Conservation (phyloP, 2,113 vertebrate species). For the Rhinoptilus africanus region DNA sequence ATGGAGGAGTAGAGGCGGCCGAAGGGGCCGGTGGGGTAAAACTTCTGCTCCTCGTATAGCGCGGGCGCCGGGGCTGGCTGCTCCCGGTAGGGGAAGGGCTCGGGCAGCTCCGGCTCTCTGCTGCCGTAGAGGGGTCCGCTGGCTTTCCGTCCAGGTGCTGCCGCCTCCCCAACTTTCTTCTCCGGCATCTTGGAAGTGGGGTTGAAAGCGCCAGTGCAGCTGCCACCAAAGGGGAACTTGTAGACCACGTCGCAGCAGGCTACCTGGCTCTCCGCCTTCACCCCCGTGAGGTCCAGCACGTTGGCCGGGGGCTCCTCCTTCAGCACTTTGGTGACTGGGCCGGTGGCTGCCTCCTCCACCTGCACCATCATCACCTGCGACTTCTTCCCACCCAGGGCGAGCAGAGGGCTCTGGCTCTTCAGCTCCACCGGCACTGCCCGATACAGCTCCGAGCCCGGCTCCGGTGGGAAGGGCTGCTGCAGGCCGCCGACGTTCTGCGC, state of each 20-base stretch:
- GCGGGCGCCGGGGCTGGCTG: constrained; percentile 64
- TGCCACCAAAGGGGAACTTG: constrained; percentile 91
- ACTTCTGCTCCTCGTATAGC: constrained; percentile 78
- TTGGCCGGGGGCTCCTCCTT: constrained; percentile 82
- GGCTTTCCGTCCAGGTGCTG: constrained; percentile 58
- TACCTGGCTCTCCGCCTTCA: constrained; percentile 90
- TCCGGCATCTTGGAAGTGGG: constrained; percentile 82
- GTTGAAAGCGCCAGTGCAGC: constrained; percentile 86
- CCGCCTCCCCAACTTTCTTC: constrained; percentile 66
- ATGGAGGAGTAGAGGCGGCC: constrained; percentile 91
- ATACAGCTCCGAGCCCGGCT: constrained; percentile 81
- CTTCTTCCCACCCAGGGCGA: constrained; percentile 82
- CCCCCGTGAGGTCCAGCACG: constrained; percentile 89
- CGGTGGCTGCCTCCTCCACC: constrained; percentile 81
- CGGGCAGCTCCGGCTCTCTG: constrained; percentile 77
- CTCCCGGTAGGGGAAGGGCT: constrained; percentile 79
- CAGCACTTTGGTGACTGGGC: constrained; percentile 87
- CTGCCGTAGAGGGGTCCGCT: constrained; percentile 70
- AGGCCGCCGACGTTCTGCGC: constrained; percentile 74
- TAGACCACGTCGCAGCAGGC: constrained; percentile 98
- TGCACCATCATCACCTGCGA: constrained; percentile 94
- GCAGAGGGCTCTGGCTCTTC: constrained; percentile 82
- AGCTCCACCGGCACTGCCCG: constrained; percentile 83
- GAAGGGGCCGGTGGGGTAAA: constrained; percentile 72
- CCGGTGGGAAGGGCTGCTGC: constrained; percentile 79